These are phyloP conservation scores for Stichodactyla mertensii DNA, from an alignment of 64 coral and sea anemone species.

Conservation along the genomic window DNA sequence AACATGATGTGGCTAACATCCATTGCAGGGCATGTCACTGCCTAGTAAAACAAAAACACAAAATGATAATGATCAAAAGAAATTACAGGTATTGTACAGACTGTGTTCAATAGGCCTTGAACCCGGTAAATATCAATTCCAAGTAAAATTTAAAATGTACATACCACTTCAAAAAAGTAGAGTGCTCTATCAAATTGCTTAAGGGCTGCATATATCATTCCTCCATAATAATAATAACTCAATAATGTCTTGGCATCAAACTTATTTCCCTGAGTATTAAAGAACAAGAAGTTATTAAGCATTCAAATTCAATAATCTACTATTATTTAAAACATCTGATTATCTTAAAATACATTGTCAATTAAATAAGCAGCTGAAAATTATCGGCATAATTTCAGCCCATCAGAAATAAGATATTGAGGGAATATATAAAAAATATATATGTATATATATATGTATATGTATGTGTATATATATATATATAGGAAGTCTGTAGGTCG, in stretches of 20 bases:
- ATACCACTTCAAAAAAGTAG: constrained; percentile 99
- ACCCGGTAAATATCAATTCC: background rate
- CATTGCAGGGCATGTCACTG: constrained; percentile 91
- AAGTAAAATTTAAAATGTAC: background rate
- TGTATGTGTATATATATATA: no score
- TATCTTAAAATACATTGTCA: no score
- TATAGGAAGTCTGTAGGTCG: no score
- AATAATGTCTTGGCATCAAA: constrained; percentile 80
- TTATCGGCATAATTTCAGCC: no score
- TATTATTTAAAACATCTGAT: no score
- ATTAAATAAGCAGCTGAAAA: no score
- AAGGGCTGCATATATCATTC: constrained; percentile 95
- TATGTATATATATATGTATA: no score
- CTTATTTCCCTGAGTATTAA: constrained; percentile 62
- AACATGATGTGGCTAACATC: constrained; percentile 98
- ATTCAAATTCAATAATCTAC: no score
- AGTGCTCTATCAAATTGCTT: constrained; percentile 93
- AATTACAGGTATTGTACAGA: no score
- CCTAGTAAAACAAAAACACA: constrained; percentile 34
- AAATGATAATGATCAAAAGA: background rate
- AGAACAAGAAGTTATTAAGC: background rate
- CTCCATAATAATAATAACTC: constrained; percentile 97
- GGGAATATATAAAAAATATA: no score
- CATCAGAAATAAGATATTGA: no score
- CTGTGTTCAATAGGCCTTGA: no score